Percentiles rank a stretch among this genome's conserved stretches.
Conservation (phyloP, 1,140 invertebrate genomes). For the Sitodiplosis mosellana region DNA sequence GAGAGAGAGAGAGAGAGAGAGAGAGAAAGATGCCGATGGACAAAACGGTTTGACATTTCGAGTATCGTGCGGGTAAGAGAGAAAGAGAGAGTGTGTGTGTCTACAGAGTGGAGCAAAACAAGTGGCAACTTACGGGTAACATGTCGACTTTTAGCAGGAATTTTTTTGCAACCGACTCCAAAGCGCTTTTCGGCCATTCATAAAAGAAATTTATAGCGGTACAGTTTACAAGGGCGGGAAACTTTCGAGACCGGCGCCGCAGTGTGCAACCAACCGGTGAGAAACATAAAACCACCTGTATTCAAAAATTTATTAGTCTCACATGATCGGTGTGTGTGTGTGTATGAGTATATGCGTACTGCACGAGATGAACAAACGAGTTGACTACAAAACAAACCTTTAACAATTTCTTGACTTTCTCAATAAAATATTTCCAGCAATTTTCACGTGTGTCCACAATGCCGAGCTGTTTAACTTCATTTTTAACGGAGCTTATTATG, state of each 20-base stretch:
- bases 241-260: conserved; percentile 69
- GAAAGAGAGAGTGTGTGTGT: no score
- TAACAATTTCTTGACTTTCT: conserved; percentile 55
- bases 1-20: no score
- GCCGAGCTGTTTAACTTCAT: conserved; percentile 57
- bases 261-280: conserved; percentile 79
- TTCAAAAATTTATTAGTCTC: not conserved
- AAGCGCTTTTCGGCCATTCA: conserved; percentile 82
- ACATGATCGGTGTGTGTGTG: not conserved
- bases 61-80: no score
- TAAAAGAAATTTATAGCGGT: conserved; percentile 93
- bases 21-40: no score
- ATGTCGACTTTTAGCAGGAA: conserved; percentile 62
- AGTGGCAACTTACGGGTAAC: conserved; percentile 41
- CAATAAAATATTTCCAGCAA: conserved; percentile 92
- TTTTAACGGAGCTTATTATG: conserved; percentile 58
- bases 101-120: no score
- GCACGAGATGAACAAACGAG: not conserved
- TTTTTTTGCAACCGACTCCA: conserved; percentile 69
- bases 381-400: conserved; percentile 26
- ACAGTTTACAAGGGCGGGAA: conserved; percentile 87
- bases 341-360: not conserved
- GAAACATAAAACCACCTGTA: conserved; percentile 66
- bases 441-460: conserved; percentile 76
- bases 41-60: no score